phyloP scores from a whole-genome alignment of 2,113 vertebrate genomes.

The pig (Sus scrofa) region DNA sequence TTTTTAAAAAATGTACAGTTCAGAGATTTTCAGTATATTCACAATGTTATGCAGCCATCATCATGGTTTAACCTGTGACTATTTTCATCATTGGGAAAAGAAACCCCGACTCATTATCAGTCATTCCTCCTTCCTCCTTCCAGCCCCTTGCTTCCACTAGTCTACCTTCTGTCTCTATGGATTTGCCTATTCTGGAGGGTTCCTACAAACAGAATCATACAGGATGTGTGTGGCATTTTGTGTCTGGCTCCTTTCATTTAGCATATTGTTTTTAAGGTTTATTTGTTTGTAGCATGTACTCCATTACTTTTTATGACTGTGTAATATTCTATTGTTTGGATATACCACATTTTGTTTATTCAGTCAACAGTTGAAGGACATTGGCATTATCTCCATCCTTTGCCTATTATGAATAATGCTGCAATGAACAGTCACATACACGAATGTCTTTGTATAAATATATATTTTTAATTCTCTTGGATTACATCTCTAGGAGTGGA shows the following conservation, averaged over 20 bases:
- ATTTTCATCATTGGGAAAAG: background rate
- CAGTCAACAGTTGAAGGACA: background rate
- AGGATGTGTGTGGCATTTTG: background rate
- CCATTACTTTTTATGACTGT: background rate
- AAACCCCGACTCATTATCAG: background rate
- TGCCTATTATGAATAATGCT: background rate
- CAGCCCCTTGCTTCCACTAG: background rate
- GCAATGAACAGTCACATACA: background rate
- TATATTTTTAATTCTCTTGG: slow-evolving; percentile 19
- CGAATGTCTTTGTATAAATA: background rate
- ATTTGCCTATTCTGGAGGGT: background rate
- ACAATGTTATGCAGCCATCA: background rate
- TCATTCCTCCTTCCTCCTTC: background rate
- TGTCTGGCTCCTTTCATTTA: background rate
- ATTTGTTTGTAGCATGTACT: background rate
- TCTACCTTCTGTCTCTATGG: background rate
- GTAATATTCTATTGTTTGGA: background rate
- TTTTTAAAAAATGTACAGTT: no score
- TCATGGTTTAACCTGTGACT: background rate
- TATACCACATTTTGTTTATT: background rate
- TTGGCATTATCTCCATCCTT: background rate
- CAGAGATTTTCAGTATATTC: background rate
- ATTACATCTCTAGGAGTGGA: background rate
- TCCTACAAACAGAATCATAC: background rate
- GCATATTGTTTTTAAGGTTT: background rate